These are phyloP conservation scores for Oreocharis arfaki DNA, from an alignment of 2,113 vertebrate species.

Conservation along the genomic window DNA sequence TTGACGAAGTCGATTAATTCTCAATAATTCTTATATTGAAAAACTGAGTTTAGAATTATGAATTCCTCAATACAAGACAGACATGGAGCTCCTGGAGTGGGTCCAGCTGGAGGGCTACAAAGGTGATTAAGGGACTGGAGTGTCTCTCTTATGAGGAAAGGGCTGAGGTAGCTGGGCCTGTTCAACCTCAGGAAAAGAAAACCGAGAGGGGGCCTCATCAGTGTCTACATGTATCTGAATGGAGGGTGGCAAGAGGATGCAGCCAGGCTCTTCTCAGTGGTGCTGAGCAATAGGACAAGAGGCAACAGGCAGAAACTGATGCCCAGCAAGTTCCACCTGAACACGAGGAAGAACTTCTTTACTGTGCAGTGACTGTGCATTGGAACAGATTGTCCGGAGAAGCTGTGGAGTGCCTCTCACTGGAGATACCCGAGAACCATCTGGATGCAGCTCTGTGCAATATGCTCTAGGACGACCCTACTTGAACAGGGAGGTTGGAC, in stretches of 20 bases:
- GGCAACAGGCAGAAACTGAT: fast-evolving
- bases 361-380: neutral
- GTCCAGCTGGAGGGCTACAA: neutral
- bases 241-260: neutral
- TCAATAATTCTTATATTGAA: neutral
- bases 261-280: fast-evolving
- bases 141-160: neutral
- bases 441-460: neutral
- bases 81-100: neutral
- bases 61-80: neutral
- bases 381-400: neutral
- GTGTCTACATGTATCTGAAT: neutral
- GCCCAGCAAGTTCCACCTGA: neutral
- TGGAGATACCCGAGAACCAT: neutral
- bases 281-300: fast-evolving
- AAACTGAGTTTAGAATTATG: neutral
- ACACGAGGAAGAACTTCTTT: neutral
- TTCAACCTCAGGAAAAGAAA: neutral
- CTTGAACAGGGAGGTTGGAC: neutral
- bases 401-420: neutral
- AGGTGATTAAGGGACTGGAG: neutral
- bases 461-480: fast-evolving
- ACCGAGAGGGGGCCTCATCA: neutral
- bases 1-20: neutral
- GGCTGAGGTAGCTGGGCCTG: neutral